Conservation (phyloP, 2,888 invertebrate species). For the Microplitis deprimator region DNA sequence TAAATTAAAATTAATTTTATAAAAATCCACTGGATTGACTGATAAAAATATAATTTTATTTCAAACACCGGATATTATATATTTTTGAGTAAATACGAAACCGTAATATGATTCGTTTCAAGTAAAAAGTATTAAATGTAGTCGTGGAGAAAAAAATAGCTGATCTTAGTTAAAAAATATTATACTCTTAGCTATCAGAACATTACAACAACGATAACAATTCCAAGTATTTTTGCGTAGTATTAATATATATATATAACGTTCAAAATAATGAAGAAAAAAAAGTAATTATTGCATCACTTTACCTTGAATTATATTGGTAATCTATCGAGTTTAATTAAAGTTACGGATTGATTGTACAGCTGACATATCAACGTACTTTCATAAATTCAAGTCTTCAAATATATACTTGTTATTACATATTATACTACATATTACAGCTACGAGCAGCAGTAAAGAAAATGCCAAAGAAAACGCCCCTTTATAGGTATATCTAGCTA, state of each 20-base stretch:
- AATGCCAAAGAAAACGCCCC: conserved; percentile 41
- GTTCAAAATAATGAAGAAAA: neutral
- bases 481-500: conserved; percentile 17
- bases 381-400: neutral
- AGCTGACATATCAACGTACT: neutral
- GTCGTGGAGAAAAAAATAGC: neutral
- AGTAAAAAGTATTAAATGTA: too few species aligned
- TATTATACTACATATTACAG: neutral
- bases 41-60: neutral
- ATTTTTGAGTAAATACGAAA: neutral
- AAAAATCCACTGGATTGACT: neutral
- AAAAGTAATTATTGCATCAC: conserved; percentile 1
- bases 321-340: conserved; percentile 13
- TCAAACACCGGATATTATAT: neutral
- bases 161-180: neutral
- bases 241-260: neutral
- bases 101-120: neutral
- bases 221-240: neutral
- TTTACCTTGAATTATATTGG: neutral
- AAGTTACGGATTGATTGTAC: neutral
- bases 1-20: too few species aligned
- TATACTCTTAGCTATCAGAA: neutral
- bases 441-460: neutral
- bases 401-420: neutral
- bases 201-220: neutral